Conservation (phyloP, 2,888 invertebrate genomes). For the Pardosa pseudoannulata region DNA sequence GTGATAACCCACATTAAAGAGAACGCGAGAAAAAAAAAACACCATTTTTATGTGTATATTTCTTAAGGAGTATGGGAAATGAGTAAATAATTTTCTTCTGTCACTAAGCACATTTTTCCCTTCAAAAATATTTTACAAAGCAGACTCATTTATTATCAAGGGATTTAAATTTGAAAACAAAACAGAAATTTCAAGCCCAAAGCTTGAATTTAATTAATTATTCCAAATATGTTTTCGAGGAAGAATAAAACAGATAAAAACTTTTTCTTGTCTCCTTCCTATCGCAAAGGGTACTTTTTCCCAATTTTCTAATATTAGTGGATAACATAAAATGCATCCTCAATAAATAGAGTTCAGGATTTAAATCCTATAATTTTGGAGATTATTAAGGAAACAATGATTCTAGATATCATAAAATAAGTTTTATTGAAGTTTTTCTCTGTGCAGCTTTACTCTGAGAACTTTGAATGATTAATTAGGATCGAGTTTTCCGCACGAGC, state of each 20-base stretch:
- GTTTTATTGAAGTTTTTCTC: neutral
- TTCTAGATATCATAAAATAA: neutral
- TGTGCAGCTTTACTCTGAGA: neutral
- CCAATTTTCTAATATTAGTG: neutral
- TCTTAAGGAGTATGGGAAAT: too few species aligned
- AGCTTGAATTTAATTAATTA: neutral
- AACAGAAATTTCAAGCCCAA: neutral
- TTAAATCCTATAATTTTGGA: neutral
- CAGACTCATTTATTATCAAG: neutral
- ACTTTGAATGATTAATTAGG: neutral
- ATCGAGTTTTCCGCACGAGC: neutral
- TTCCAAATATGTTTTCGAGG: neutral
- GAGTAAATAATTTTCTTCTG: too few species aligned
- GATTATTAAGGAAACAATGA: neutral
- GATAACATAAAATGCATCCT: neutral
- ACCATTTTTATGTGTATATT: too few species aligned
- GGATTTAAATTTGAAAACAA: neutral
- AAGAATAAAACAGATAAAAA: neutral
- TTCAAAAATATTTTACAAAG: neutral
- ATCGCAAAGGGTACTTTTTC: too few species aligned
- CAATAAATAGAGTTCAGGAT: neutral
- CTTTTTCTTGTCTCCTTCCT: too few species aligned
- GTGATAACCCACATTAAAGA: too few species aligned
- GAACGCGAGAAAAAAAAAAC: too few species aligned
- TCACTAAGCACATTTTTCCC: too few species aligned